Percentiles rank a stretch among this genome's conserved stretches.
Evolutionary conservation across 2,113 vertebrate genomes (phyloP).

Genomic region (Thunnus maccoyii): DNA sequence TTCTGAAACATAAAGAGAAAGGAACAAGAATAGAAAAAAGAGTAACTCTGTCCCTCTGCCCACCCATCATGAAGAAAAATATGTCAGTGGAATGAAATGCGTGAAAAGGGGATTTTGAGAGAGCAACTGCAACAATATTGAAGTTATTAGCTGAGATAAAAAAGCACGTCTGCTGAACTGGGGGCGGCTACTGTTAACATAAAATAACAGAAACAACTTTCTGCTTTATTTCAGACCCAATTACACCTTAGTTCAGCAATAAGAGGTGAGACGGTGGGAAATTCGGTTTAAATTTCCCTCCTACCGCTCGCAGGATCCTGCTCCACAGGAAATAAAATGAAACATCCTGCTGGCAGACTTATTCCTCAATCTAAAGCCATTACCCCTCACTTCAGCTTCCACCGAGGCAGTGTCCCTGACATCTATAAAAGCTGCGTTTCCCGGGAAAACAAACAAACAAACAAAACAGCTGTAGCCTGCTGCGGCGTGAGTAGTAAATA

Average conservation of each 20-base stretch:
- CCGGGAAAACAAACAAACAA: not conserved
- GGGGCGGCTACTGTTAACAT: constrained; percentile 13
- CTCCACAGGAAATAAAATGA: constrained; percentile 19
- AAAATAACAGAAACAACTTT: not conserved
- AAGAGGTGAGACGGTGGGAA: not conserved
- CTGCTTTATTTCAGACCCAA: constrained; percentile 24
- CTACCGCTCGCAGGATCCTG: not conserved
- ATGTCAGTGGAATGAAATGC: constrained; percentile 8
- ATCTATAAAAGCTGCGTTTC: not conserved
- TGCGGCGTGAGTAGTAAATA: too few species aligned
- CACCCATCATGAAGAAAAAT: constrained; percentile 4
- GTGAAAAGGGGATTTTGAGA: not conserved
- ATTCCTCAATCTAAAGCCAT: constrained; percentile 14
- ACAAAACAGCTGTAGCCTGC: not conserved
- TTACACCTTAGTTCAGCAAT: constrained; percentile 17
- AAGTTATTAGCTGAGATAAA: constrained; percentile 24
- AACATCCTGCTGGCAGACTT: not conserved
- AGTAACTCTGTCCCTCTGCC: not conserved
- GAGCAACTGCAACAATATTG: constrained; percentile 5
- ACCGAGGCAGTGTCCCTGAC: not conserved
- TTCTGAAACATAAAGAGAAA: not conserved
- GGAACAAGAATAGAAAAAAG: not conserved
- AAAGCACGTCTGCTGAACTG: constrained; percentile 5
- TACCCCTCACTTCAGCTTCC: constrained; percentile 24
- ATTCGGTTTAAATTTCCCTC: constrained; percentile 21